Percentiles rank a stretch among this genome's conserved stretches.
These are phyloP conservation scores for Morelia viridis DNA, from an alignment of 2,797 vertebrate genomes.

Conservation along the genomic window DNA sequence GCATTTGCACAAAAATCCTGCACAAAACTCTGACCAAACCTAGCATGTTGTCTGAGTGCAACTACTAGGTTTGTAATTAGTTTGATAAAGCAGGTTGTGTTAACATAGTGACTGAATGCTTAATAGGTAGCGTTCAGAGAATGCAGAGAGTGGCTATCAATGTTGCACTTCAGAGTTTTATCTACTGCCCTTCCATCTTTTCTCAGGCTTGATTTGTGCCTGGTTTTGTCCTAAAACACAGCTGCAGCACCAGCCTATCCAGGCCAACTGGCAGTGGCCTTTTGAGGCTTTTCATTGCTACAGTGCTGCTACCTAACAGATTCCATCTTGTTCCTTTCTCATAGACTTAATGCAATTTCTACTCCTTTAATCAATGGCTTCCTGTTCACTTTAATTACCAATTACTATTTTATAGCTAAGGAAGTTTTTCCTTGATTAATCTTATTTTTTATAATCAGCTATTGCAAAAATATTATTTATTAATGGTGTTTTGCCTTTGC, in stretches of 20 bases:
- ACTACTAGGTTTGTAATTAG: no score
- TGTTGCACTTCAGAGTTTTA: not conserved
- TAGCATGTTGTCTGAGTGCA: no score
- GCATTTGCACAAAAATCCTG: no score
- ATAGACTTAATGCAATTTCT: not conserved
- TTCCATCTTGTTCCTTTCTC: not conserved
- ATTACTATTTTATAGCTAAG: not conserved
- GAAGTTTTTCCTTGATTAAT: not conserved
- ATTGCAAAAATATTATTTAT: not conserved
- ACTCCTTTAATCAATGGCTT: conserved; percentile 2
- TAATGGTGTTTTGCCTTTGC: not conserved
- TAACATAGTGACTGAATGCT: not conserved
- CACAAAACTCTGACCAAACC: no score
- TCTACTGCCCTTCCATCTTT: not conserved
- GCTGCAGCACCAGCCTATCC: not conserved
- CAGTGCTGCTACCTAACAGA: not conserved
- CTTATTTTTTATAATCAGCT: not conserved
- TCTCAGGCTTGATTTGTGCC: not conserved
- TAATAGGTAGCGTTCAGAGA: not conserved
- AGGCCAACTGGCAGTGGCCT: not conserved
- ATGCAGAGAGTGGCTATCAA: not conserved
- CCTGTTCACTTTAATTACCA: not conserved
- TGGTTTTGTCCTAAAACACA: not conserved
- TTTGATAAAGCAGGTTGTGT: not conserved
- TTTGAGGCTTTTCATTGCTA: not conserved